Evolutionary conservation across 2,113 vertebrate genomes (phyloP), one percentile per base, ranked within the genome.

Genomic region (Gopherus flavomarginatus): DNA sequence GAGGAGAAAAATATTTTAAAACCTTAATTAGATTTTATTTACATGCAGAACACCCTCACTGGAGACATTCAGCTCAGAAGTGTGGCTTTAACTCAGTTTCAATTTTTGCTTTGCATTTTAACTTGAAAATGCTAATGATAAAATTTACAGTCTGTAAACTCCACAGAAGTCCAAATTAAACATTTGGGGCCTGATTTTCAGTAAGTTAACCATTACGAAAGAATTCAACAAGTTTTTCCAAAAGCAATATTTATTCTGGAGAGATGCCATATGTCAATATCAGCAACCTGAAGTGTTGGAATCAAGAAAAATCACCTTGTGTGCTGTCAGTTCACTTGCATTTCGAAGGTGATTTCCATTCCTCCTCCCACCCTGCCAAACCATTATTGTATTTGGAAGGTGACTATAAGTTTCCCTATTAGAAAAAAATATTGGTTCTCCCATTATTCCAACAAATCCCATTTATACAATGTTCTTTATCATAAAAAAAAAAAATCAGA

Each of bases 191-290:
- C 91, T 87, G 82, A 95, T 95, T 93, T 77, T 92, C 94, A 89
- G 92, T 94, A 97, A 95, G 82, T 96, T 97, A 87, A 95, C 87
- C 96, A 85, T 91, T 94, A 90, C 2, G 72, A 95, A 87, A 96
- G 90, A 92, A 97, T 81, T 95, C 87, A 49, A 90, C 90, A 85
- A 95, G 27, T 81, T 89, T 92, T 97, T 97, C 96, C 94, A 98
- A 97, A 96, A 95, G 91, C 90, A 97, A 81, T 97, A 98, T 97
- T 97, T 98, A 91, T 79, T 90, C 94, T 98, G 96, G 97, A 97
- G 82, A 72, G 81, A 35, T 95, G 97, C 96, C 97, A 95, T 24
- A 92, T 7, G 86, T 92, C 94, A 97, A 96, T 89, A 12, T 59
- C 83, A 95, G 85, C 38, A 92, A 94, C 56, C 54, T 93, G n/a